Percentiles rank a stretch among this genome's conserved stretches.
phyloP scores from a whole-genome alignment of 1,140 invertebrate genomes.

The Drosophila seguyi region DNA sequence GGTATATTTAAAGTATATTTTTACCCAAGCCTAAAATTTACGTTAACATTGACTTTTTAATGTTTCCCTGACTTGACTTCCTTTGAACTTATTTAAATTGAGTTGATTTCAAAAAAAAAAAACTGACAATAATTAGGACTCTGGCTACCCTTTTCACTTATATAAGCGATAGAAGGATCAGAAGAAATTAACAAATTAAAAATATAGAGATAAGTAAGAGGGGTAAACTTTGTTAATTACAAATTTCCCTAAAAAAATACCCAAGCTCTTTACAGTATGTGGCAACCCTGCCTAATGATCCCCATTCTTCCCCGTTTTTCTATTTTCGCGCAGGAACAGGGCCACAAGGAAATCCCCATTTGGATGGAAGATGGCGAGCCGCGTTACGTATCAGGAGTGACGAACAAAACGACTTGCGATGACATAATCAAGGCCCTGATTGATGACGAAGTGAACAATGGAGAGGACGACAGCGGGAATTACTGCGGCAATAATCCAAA shows the following conservation, averaged over 20 bases:
- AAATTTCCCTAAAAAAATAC: neutral
- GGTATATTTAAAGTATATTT: neutral
- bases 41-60: neutral
- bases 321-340: conserved; percentile 58
- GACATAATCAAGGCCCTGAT: conserved; percentile 85
- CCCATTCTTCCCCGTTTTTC: too few relatives aligned
- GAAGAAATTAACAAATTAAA: neutral
- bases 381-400: conserved; percentile 83
- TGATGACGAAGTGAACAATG: conserved; percentile 75
- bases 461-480: conserved; percentile 12
- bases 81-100: too few relatives aligned
- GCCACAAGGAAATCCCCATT: conserved; percentile 82
- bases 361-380: conserved; percentile 78
- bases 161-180: neutral
- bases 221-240: neutral
- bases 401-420: conserved; percentile 83
- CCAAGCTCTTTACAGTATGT: neutral
- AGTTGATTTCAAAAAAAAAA: too few relatives aligned
- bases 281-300: conserved; percentile 7
- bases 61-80: too few relatives aligned
- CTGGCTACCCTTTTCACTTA: neutral
- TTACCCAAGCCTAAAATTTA: too few relatives aligned
- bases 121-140: too few relatives aligned
- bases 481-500: conserved; percentile 50
- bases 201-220: neutral